Evolutionary conservation across 2,797 vertebrate species (phyloP), one percentile per base, ranked within the genome.

Genomic region (Eidolon dupreanum): DNA sequence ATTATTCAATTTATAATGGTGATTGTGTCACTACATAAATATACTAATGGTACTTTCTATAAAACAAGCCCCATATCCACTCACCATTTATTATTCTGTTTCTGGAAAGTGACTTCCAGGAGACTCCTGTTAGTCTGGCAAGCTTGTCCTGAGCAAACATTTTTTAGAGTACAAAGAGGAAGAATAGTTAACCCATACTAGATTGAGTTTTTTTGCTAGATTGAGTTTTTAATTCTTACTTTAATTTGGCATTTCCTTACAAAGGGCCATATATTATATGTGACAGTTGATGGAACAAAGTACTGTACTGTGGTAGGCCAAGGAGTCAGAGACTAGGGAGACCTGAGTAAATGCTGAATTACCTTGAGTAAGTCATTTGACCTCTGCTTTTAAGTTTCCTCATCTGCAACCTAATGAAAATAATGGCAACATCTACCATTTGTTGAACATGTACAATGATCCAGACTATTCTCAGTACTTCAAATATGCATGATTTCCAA

Each of bases 1-100:
- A 84, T 41, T 66, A 49, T 78, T 93, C 82, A 49, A 88, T 9
- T 43, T 93, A 73, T 77, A 96, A 95, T 93, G 36, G 6, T 66
- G 15, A 65, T 73, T 38, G 5, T 84, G 22, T 90, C 33, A 88
- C 46, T 65, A 87, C 41, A 43, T 31, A 57, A 95, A 94, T 53
- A 31, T 49, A 66, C 8, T 88, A 77, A 55, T 26, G 24, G 16
- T 38, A 79, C 57, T 78, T 83, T 43, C 17, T 84, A 68, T 90
- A 81, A 90, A 88, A 33, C 31, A 87, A 86, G 59, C 20, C 43
- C 59, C 51, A 71, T 36, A 38, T 8, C 15, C 66, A 65, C 33
- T 84, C 46, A 93, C 31, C 17, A 65, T 88, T 77, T 93, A 49
- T 73, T 68, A 70, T 55, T 93, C 81, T 90, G 16, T 75, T 90